A percentile compares a stretch with the other conserved stretches of the same genome.
These are phyloP conservation scores for Philypnodon macrostomus DNA, from an alignment of 2,797 vertebrate species.

Conservation along the genomic window DNA sequence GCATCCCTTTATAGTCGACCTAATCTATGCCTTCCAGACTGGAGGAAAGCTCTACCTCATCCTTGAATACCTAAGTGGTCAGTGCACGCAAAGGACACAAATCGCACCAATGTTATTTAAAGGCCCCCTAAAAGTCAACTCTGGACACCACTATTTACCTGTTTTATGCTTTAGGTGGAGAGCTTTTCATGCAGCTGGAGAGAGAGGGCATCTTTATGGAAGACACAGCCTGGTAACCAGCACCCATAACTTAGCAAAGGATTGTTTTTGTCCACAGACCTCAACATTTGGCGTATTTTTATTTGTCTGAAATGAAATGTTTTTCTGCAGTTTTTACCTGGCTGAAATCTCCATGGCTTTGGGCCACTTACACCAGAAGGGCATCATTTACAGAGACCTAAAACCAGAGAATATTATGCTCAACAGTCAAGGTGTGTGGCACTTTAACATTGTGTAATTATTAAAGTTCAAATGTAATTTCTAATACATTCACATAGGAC, in stretches of 20 bases:
- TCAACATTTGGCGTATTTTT: background rate
- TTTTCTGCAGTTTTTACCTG: conserved; percentile 90
- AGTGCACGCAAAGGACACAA: conserved; percentile 65
- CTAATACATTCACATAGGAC: too few relatives aligned
- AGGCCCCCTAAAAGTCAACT: background rate
- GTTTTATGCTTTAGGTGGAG: conserved; percentile 82
- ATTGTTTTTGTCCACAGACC: background rate
- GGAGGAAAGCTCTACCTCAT: conserved; percentile 99
- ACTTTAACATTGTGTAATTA: background rate
- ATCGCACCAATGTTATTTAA: background rate
- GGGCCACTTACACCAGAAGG: conserved; percentile 98
- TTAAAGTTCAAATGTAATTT: background rate
- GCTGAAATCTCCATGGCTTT: conserved; percentile 99
- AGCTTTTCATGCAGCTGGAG: conserved; percentile 99
- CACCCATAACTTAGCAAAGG: background rate
- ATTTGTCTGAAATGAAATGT: conserved; percentile 1
- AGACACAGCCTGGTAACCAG: conserved; percentile 95
- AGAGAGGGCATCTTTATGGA: conserved; percentile 99
- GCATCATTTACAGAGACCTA: conserved; percentile 98
- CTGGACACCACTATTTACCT: background rate
- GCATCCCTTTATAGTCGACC: conserved; percentile 98
- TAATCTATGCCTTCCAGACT: conserved; percentile 99
- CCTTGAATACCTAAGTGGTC: conserved; percentile 98
- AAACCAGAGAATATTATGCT: conserved; percentile 99
- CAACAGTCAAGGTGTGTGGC: conserved; percentile 89